Evolutionary conservation across 2,888 invertebrate species (phyloP), one percentile per base, ranked within the genome.

Genomic region (Panopea generosa): DNA sequence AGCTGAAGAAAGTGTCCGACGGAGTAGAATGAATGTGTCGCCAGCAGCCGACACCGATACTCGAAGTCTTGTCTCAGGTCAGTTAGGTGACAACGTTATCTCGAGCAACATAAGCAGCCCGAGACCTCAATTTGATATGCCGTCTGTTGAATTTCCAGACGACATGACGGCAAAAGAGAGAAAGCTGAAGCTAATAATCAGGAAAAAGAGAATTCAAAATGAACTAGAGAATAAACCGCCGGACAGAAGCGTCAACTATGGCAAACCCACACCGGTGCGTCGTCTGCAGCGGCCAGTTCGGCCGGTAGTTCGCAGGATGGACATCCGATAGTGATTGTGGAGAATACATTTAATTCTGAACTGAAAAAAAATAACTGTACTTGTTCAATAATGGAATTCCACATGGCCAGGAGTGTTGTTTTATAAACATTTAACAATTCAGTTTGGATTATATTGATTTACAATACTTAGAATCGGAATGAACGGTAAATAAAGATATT

Each of bases 241-340:
- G 7, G 70, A 78, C 4, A 78, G 85, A 68, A 76, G 66, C 47
- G 66, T 77, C 22, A 83, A 85, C 33, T 85, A 85, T 49, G 85
- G 85, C 1, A 78, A 77, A 66, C 80, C 83, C 6, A 80, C 78
- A 14, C 67, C 85, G 1, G 56, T 83, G 16, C 62, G 83, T 18
- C 60, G 78, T 2, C 49, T 85, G 40, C 77, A 80, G 65, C 68
- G 78, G 24, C 80, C 80, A 1, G 78, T 82, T 6, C 66, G 80
- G 49, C 78, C 82, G 11, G 66, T 57, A 16, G 56, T 70, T 1
- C 43, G 76, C 1, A 20, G 56, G 16, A 38, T 76, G 45, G 71
- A 76, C 29, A 26, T 53, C 16, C 27, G 45, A 18, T 45, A 9
- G 16, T 16, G 45, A 33, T 33, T n/a, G n/a, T n/a, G n/a, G n/a